Percentiles rank a stretch among this genome's conserved stretches.
Evolutionary conservation across 1,140 invertebrate species (phyloP).

Genomic region (Papilio polytes): DNA sequence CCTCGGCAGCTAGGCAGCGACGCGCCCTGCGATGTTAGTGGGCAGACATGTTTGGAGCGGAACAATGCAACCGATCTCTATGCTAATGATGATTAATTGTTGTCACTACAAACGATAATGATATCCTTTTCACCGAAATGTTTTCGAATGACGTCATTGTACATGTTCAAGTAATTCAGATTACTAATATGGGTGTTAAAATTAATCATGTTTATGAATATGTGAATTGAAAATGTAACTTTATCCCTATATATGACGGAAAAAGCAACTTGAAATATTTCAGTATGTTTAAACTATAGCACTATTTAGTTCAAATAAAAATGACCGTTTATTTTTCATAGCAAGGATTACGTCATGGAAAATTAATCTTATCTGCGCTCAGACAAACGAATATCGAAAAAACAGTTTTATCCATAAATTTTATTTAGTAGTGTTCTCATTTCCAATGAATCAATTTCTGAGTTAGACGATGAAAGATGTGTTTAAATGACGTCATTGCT

Average conservation of each 20-base stretch:
- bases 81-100: slow-evolving; percentile 34
- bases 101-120: slow-evolving; percentile 23
- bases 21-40: not conserved
- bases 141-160: slow-evolving; percentile 16
- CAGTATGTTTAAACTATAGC: not conserved
- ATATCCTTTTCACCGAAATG: slow-evolving; percentile 19
- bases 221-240: too few relatives aligned
- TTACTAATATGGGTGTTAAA: not conserved
- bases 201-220: too few relatives aligned
- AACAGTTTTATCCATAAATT: too few relatives aligned
- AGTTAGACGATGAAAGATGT: slow-evolving; percentile 18
- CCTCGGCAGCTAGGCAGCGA: slow-evolving; percentile 29
- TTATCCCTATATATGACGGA: not conserved
- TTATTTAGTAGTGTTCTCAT: not conserved
- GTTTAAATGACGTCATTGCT: slow-evolving; percentile 57
- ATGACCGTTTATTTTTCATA: not conserved
- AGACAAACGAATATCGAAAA: not conserved
- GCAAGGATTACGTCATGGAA: slow-evolving; percentile 11
- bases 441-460: not conserved
- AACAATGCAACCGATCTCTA: slow-evolving; percentile 35
- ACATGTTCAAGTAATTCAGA: not conserved
- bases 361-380: slow-evolving; percentile 12
- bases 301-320: not conserved
- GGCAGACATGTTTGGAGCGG: slow-evolving; percentile 22
- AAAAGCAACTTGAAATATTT: not conserved